Percentiles rank a stretch among this genome's conserved stretches.
These are phyloP conservation scores for Drosophila falleni DNA, from an alignment of 2,888 invertebrate species.

Conservation along the genomic window DNA sequence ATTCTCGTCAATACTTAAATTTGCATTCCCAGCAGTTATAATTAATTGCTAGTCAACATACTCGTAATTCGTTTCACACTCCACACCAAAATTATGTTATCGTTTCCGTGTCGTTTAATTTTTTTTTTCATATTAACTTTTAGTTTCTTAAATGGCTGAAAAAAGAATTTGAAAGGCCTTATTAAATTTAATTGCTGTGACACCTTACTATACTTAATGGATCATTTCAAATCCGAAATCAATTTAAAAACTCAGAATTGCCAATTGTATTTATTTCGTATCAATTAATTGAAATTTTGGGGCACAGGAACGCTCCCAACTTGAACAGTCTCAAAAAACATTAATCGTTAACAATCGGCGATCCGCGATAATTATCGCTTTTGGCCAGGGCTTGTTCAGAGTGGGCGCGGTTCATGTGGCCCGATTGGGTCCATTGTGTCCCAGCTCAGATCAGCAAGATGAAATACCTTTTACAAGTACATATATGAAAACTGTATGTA, in stretches of 20 bases:
- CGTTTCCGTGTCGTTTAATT: conserved; percentile 22
- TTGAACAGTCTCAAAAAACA: conserved; percentile 34
- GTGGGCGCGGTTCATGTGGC: conserved; percentile 27
- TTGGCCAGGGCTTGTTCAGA: conserved; percentile 17
- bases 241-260: conserved; percentile 61
- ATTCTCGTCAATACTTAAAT: conserved; percentile 59
- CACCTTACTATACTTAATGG: conserved; percentile 79
- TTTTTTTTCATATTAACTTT: conserved; percentile 10
- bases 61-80: conserved; percentile 67
- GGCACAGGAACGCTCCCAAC: conserved; percentile 29
- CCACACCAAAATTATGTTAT: conserved; percentile 61
- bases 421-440: conserved; percentile 14
- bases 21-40: conserved; percentile 80
- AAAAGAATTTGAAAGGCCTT: conserved; percentile 46
- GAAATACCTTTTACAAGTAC: conserved; percentile 25
- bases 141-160: conserved; percentile 10
- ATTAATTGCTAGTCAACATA: conserved; percentile 50
- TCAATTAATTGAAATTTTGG: conserved; percentile 21
- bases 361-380: not conserved
- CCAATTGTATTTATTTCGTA: conserved; percentile 74
- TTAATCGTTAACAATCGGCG: not conserved
- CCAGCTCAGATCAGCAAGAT: conserved; percentile 34
- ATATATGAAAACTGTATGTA: conserved; percentile 49
- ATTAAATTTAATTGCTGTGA: conserved; percentile 70
- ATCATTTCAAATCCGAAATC: conserved; percentile 47